Evolutionary conservation across 1,140 invertebrate species (phyloP), one percentile per base, ranked within the genome.

Genomic region (Babylonia areolata): DNA sequence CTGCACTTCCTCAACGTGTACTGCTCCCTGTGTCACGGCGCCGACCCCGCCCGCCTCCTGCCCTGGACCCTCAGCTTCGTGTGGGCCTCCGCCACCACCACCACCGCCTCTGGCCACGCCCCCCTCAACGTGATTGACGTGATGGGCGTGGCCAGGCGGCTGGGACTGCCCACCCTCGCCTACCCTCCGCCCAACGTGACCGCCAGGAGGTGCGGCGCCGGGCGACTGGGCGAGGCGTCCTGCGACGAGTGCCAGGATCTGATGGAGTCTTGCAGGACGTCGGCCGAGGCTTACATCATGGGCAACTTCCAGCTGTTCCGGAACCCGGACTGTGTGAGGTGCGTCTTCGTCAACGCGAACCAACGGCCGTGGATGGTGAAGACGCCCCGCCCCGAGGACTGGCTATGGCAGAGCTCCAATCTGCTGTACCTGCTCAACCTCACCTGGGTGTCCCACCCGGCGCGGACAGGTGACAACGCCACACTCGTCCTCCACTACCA

Each of bases 11-110:
- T 75, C 73, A 75, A 75, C 73, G 73, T 75, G 15, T 75, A 9
- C 73, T 75, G 73, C 73, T 39, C 37, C 12, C 73, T 75, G 73
- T 75, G 73, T 35, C 73, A 75, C 73, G 73, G 73, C 5, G 73
- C 33, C 6, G 73, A 75, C 31, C 33, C 23, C 15, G 31, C 73
- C 31, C 31, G 28, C 73, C 33, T 39, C 15, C 73, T 75, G 31
- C 73, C 73, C 73, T 75, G 73, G 73, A 39, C 73, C 28, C 73
- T 75, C 31, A 35, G 9, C 37, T 75, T 75, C 73, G 33, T 39
- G 15, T 75, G 3, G 5, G 9, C 20, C 58, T 64, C 58, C 58
- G 6, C 46, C 46, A 11, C 46, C 46, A 11, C 46, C 46, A 11
- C 46, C 46, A 3, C 58, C 20, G 28, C 17, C 15, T 3, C 20